Conservation (phyloP, 2,113 vertebrate species). For the Cryptotis parvus region DNA sequence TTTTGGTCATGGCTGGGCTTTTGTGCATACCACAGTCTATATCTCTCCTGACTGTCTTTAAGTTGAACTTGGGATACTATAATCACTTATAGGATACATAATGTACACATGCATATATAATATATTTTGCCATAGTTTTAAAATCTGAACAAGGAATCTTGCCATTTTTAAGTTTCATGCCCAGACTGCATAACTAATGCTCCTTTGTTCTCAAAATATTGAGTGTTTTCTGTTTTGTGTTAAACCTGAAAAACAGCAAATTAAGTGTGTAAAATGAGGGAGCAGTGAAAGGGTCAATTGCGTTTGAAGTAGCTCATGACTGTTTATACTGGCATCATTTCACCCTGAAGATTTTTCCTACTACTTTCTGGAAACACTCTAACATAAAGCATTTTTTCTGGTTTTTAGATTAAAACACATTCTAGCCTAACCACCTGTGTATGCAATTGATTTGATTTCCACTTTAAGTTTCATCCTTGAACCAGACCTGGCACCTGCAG, state of each 20-base stretch:
- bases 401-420: conserved; percentile 83
- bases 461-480: conserved; percentile 71
- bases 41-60: not conserved
- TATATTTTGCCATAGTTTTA: not conserved
- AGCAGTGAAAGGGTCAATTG: conserved; percentile 64
- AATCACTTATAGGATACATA: not conserved
- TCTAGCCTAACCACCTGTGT: conserved; percentile 77
- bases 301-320: conserved; percentile 46
- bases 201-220: not conserved
- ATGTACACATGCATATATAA: not conserved
- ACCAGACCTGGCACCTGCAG: conserved; percentile 85
- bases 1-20: not conserved
- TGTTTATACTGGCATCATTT: conserved; percentile 83
- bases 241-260: conserved; percentile 9
- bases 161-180: not conserved
- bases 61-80: not conserved
- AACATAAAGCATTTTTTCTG: conserved; percentile 83
- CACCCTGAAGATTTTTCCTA: conserved; percentile 53
- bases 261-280: not conserved
- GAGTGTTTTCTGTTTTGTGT: not conserved
- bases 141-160: not conserved
- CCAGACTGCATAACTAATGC: not conserved
- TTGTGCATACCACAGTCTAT: not conserved
- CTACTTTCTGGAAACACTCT: conserved; percentile 82
- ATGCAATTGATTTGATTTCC: conserved; percentile 80